phyloP scores from a whole-genome alignment of 2,888 invertebrate species.

The Drosophila sordidula region DNA sequence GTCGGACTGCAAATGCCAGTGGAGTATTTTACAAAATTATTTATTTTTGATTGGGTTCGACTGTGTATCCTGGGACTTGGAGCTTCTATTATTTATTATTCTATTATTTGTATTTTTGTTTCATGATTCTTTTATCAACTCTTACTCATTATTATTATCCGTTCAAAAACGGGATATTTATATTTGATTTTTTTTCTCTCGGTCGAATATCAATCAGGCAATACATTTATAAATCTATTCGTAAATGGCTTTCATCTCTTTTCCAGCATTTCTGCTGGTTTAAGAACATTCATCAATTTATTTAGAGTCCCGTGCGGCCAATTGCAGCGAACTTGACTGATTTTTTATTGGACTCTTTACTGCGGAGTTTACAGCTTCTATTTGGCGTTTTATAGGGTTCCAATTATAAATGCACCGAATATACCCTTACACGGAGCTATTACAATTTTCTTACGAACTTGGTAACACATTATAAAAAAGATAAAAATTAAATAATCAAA shows the following conservation, averaged over 20 bases:
- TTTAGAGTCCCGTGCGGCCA: neutral
- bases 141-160: too few relatives aligned
- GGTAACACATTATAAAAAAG: too few relatives aligned
- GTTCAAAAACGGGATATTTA: too few relatives aligned
- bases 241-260: neutral
- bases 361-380: neutral
- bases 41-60: too few relatives aligned
- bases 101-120: too few relatives aligned
- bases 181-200: too few relatives aligned
- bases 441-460: neutral
- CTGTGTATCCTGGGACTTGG: too few relatives aligned
- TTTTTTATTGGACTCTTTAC: slow-evolving; percentile 7
- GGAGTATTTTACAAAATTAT: too few relatives aligned
- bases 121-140: too few relatives aligned
- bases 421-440: neutral
- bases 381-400: slow-evolving; percentile 43
- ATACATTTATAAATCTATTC: neutral
- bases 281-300: slow-evolving; percentile 1
- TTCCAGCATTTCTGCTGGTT: neutral
- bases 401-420: slow-evolving; percentile 51
- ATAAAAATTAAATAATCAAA: too few relatives aligned
- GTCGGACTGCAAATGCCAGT: too few relatives aligned
- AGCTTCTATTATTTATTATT: too few relatives aligned
- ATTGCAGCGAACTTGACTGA: neutral
- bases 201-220: neutral